Percentiles rank a stretch among this genome's conserved stretches.
These are phyloP conservation scores for Andricus curvator DNA, from an alignment of 2,888 invertebrate genomes.

Conservation along the genomic window DNA sequence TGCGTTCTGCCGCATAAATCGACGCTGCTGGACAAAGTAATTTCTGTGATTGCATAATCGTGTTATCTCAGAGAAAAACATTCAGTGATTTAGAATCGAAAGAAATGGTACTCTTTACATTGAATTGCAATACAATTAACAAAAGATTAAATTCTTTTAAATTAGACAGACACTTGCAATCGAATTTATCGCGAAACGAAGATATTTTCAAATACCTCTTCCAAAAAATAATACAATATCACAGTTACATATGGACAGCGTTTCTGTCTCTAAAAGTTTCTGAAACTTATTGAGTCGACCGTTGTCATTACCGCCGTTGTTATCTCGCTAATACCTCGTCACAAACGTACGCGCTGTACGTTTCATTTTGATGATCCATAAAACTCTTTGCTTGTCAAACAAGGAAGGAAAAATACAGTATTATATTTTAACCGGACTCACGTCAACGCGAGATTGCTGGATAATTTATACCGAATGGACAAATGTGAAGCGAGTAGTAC, in stretches of 20 bases:
- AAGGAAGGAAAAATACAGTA: not conserved
- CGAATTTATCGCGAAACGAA: conserved; percentile 36
- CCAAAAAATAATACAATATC: conserved; percentile 70
- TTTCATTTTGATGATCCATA: conserved; percentile 6
- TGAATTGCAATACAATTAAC: not conserved
- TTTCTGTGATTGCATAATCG: conserved; percentile 24
- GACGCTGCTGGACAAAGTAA: conserved; percentile 12
- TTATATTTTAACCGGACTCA: conserved; percentile 1
- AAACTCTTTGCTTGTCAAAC: conserved; percentile 1
- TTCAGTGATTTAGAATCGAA: conserved; percentile 1
- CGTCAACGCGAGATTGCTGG: conserved; percentile 43
- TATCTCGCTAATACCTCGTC: conserved; percentile 22
- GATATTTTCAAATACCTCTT: conserved; percentile 13
- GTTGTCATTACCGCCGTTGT: conserved; percentile 45
- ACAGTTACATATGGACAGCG: conserved; percentile 77
- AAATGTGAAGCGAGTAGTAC: conserved; percentile 54
- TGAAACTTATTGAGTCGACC: conserved; percentile 49
- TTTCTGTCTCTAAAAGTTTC: conserved; percentile 51
- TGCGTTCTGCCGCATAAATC: conserved; percentile 26
- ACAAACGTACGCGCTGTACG: not conserved
- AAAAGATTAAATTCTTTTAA: not conserved
- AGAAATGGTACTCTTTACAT: conserved; percentile 2
- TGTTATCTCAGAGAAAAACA: conserved; percentile 4
- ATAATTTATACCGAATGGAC: conserved; percentile 56
- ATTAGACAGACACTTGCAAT: conserved; percentile 1